Base-by-base conservation (phyloP, 1,140 invertebrate genomes). In the Scaptomyza montana region DNA sequence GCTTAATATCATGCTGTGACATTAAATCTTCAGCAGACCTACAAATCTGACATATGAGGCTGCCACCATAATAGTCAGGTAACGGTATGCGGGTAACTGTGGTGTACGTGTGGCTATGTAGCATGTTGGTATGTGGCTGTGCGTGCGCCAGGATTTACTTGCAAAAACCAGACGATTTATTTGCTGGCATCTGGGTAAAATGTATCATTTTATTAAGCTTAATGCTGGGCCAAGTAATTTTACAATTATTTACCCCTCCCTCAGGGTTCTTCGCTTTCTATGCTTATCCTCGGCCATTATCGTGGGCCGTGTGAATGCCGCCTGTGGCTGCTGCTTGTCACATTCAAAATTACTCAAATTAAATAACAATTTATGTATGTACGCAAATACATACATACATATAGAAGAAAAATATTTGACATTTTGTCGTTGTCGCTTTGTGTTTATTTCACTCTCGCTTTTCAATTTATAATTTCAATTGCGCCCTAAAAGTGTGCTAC, bases 321-420 rank as follows among this genome's bases (percentile, higher is more conserved):
- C 30, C 28, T 33, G 21, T 41, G n/a, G 12, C 46, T 59, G 62
- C 7, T 50, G 50, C n/a, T 41, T 68, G 65, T 36, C 57, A 45
- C 65, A 62, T 53, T 62, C 54, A 47, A 62, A 69, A 69, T 69
- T 54, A 41, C 66, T 54, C 59, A 51, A 62, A 69, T 69, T 69
- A 69, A 69, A 69, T 69, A 54, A 62, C 66, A 69, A 62, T 69
- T 69, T 69, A 54, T 69, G 36, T 45, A 54, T 69, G 36, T 45
- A 54, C 56, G 28, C 0, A 36, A 1, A 36, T 9, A 9, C 33
- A 33, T 8, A 33, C 6, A 33, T 33, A 33, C 30, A 33, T 9
- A 28, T 30, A 19, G n/a, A 13, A 46, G 25, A 28, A 51, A 6
- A 47, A 59, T 33, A 25, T 7, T 46, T 47, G 6, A 47, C 43